Evolutionary conservation across 1,140 invertebrate genomes (phyloP).

Genomic region (Drosophila burlai): DNA sequence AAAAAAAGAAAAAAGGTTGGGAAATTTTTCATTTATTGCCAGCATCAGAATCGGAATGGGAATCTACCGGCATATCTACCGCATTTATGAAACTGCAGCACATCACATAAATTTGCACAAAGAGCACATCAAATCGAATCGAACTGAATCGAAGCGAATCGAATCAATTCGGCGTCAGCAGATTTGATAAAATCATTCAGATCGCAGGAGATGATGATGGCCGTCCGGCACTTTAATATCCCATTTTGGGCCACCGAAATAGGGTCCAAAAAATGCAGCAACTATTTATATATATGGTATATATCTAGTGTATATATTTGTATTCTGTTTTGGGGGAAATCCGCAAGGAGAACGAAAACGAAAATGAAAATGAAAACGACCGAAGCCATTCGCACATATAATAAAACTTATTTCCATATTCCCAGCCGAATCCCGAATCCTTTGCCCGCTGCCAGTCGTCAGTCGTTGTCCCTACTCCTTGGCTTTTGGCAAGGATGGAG

Average conservation of each 20-base stretch:
- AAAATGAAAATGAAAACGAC: constrained; percentile 10
- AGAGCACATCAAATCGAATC: constrained; percentile 75
- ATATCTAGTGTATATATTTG: not conserved
- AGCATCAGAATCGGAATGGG: not conserved
- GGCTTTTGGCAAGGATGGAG: constrained; percentile 14
- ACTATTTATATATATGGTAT: not conserved
- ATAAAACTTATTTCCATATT: constrained; percentile 69
- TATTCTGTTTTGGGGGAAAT: constrained; percentile 8
- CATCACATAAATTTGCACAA: constrained; percentile 77
- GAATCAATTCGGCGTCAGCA: constrained; percentile 77
- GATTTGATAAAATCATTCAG: constrained; percentile 77
- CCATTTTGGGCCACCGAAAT: constrained; percentile 60
- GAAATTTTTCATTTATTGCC: constrained; percentile 38
- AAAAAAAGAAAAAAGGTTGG: not conserved
- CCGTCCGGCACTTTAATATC: constrained; percentile 65
- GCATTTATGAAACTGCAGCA: constrained; percentile 75
- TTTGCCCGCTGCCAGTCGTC: constrained; percentile 21
- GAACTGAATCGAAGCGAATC: constrained; percentile 20
- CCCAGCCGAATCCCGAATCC: constrained; percentile 27
- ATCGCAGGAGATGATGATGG: constrained; percentile 8
- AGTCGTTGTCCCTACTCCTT: not conserved
- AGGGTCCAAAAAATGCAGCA: not conserved
- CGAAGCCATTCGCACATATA: constrained; percentile 60
- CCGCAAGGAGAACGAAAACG: constrained; percentile 30
- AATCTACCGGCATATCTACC: too few relatives aligned